These are phyloP conservation scores for Falcunculus frontatus DNA, from an alignment of 2,113 vertebrate species.

Conservation along the genomic window DNA sequence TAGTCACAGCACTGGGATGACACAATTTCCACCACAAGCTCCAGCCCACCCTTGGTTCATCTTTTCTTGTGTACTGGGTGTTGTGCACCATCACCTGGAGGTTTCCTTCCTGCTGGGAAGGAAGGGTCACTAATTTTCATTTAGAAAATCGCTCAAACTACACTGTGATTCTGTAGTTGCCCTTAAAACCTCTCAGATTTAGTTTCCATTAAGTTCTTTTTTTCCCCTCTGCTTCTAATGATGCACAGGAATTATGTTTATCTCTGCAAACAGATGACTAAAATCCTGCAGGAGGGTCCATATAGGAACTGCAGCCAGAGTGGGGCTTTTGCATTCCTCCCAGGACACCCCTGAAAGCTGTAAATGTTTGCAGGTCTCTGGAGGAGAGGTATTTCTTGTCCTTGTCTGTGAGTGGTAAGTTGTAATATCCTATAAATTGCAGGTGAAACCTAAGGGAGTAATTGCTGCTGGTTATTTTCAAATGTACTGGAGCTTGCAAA, in stretches of 20 bases:
- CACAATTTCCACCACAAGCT: background rate
- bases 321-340: background rate
- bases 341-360: background rate
- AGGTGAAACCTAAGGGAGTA: background rate
- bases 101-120: background rate
- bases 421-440: background rate
- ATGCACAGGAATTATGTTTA: background rate
- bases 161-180: background rate
- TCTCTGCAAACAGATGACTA: background rate
- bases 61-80: background rate
- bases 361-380: background rate
- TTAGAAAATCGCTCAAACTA: background rate
- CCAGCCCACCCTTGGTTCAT: background rate
- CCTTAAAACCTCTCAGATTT: background rate
- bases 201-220: background rate
- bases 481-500: background rate
- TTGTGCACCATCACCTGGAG: accelerated
- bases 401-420: background rate
- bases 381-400: background rate
- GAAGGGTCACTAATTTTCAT: background rate
- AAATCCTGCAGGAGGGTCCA: background rate
- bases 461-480: background rate
- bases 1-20: accelerated
- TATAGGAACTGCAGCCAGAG: background rate
- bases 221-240: background rate